Evolutionary conservation across 2,797 vertebrate genomes (phyloP).

Genomic region (Acanthopagrus latus): DNA sequence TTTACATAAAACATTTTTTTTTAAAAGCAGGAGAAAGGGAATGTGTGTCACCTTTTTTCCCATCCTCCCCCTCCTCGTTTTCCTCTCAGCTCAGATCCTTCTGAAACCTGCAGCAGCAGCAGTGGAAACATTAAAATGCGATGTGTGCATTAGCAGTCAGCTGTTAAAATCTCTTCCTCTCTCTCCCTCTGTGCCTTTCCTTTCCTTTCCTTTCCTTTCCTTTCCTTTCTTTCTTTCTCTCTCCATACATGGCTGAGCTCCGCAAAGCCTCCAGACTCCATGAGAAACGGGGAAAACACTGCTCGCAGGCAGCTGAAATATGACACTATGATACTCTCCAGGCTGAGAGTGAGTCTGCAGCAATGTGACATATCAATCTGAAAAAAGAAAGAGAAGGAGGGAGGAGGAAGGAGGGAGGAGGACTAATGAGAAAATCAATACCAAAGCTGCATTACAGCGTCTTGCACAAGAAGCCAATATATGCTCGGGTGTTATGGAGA

Average conservation of each 20-base stretch:
- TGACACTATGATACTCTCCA: conserved; percentile 65
- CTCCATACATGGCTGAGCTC: conserved; percentile 70
- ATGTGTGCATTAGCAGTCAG: conserved; percentile 58
- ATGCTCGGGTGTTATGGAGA: conserved; percentile 12
- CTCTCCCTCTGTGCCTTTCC: neutral
- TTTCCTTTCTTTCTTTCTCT: conserved; percentile 8
- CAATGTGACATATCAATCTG: conserved; percentile 74
- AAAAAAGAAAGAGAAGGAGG: neutral
- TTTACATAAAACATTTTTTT: neutral
- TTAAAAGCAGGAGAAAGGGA: neutral
- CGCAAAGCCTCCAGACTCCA: conserved; percentile 36
- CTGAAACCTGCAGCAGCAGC: conserved; percentile 19
- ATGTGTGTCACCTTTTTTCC: conserved; percentile 45
- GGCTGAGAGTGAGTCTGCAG: conserved; percentile 60
- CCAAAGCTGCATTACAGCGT: conserved; percentile 42
- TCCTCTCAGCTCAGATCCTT: conserved; percentile 26
- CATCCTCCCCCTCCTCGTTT: neutral
- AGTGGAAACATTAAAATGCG: conserved; percentile 55
- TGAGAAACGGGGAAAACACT: conserved; percentile 52
- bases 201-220: no score
- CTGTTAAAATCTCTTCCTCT: conserved; percentile 50
- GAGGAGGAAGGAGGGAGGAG: neutral
- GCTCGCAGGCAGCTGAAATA: conserved; percentile 67
- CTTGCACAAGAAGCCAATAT: conserved; percentile 19
- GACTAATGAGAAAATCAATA: conserved; percentile 73